These are phyloP conservation scores for Danio aesculapii DNA, from an alignment of 2,797 vertebrate genomes.

Conservation along the genomic window DNA sequence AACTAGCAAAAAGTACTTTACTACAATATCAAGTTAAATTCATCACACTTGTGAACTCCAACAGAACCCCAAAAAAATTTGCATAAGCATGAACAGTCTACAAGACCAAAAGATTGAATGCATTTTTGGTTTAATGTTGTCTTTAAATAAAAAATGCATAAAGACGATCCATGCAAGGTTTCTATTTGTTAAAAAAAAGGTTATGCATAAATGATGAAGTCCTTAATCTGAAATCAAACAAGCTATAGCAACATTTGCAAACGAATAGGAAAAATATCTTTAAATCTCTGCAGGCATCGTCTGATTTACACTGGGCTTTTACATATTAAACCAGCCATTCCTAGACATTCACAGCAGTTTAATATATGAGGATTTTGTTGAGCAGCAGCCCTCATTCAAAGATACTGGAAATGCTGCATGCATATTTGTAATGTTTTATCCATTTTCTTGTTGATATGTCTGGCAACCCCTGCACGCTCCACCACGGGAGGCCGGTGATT, in stretches of 20 bases:
- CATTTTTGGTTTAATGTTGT: no score
- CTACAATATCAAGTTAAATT: no score
- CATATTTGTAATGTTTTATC: conserved; percentile 6
- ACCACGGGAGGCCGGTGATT: conserved; percentile 62
- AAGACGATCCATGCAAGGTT: no score
- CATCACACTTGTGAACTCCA: no score
- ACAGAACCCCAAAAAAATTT: no score
- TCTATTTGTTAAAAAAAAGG: no score
- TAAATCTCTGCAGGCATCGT: neutral
- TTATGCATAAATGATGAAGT: neutral
- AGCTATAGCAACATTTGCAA: neutral
- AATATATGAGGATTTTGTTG: no score
- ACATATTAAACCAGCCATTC: conserved; percentile 1
- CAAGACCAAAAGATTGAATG: no score
- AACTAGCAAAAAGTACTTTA: no score
- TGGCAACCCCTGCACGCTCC: conserved; percentile 32
- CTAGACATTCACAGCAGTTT: neutral
- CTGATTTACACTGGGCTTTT: neutral
- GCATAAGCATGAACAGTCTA: no score
- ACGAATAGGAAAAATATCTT: neutral
- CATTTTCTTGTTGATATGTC: conserved; percentile 44
- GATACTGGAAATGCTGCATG: neutral
- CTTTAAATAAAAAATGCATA: no score
- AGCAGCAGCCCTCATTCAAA: no score
- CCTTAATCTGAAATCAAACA: conserved; percentile 20